These are phyloP conservation scores for Dendrocincla tyrannina DNA, from an alignment of 2,797 vertebrate species.

Conservation along the genomic window DNA sequence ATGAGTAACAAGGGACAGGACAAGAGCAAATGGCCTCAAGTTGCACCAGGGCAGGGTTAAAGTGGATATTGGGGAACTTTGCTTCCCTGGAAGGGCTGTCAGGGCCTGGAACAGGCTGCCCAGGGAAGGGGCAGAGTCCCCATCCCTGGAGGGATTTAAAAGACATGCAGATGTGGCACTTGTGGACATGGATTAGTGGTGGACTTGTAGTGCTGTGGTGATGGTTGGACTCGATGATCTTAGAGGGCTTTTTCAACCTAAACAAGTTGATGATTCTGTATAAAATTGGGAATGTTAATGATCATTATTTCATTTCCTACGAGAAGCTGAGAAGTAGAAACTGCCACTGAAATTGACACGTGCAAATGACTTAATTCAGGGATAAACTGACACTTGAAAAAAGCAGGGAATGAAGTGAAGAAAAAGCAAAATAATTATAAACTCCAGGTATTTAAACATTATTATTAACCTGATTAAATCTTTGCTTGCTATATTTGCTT, in stretches of 20 bases:
- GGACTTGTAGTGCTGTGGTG: neutral
- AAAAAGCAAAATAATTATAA: neutral
- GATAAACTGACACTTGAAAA: neutral
- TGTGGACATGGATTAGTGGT: neutral
- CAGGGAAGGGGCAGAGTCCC: neutral
- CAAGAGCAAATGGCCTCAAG: neutral
- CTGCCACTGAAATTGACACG: neutral
- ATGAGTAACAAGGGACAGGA: neutral
- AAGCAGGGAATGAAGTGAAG: neutral
- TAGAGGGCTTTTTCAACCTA: neutral
- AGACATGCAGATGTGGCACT: too few relatives aligned
- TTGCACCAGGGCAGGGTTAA: neutral
- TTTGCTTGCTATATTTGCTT: neutral
- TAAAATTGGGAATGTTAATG: neutral
- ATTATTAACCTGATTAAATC: neutral
- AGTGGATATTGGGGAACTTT: neutral
- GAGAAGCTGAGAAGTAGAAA: neutral
- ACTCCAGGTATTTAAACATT: neutral
- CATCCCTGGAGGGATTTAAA: neutral
- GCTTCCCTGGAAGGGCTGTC: neutral
- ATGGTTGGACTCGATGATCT: neutral
- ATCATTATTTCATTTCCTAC: neutral
- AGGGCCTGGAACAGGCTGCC: too few relatives aligned
- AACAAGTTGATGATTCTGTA: neutral
- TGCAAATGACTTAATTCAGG: neutral